Conservation (phyloP, 2,888 invertebrate species). For the Idaea biselata region DNA sequence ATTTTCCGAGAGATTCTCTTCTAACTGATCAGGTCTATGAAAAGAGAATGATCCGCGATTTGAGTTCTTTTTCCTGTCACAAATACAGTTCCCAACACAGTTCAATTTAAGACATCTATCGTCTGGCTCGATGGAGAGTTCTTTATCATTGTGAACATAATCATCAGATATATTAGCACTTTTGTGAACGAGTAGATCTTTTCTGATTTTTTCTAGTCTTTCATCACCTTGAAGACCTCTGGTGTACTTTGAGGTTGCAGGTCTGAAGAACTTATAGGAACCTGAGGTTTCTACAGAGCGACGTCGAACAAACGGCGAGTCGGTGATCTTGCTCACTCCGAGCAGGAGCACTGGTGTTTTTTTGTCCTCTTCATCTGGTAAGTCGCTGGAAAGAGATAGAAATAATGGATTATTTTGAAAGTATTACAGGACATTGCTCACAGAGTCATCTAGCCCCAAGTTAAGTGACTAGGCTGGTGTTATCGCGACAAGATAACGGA, state of each 20-base stretch:
- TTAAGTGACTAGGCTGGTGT: no score
- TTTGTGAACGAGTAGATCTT: constrained; percentile 69
- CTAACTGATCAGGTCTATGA: constrained; percentile 64
- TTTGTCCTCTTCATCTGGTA: constrained; percentile 82
- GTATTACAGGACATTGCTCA: no score
- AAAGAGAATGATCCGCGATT: constrained; percentile 72
- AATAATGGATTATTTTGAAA: no score
- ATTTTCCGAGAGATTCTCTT: constrained; percentile 64
- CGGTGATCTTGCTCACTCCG: constrained; percentile 81
- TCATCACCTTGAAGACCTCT: constrained; percentile 72
- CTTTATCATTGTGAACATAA: constrained; percentile 68
- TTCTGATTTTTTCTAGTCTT: constrained; percentile 69
- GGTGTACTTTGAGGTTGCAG: constrained; percentile 71
- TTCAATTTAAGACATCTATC: constrained; percentile 60
- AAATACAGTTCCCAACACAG: constrained; percentile 67
- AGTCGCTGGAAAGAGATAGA: constrained; percentile 73
- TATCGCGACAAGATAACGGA: no score
- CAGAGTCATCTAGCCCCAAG: no score
- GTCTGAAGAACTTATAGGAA: constrained; percentile 69
- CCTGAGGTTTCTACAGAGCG: constrained; percentile 65
- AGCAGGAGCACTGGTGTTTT: constrained; percentile 81
- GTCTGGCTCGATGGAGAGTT: constrained; percentile 59
- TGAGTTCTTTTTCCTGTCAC: constrained; percentile 63
- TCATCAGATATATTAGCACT: constrained; percentile 55
- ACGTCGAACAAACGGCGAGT: constrained; percentile 68